phyloP scores from a whole-genome alignment of 2,797 vertebrate species.

The Anolis apletophallus region DNA sequence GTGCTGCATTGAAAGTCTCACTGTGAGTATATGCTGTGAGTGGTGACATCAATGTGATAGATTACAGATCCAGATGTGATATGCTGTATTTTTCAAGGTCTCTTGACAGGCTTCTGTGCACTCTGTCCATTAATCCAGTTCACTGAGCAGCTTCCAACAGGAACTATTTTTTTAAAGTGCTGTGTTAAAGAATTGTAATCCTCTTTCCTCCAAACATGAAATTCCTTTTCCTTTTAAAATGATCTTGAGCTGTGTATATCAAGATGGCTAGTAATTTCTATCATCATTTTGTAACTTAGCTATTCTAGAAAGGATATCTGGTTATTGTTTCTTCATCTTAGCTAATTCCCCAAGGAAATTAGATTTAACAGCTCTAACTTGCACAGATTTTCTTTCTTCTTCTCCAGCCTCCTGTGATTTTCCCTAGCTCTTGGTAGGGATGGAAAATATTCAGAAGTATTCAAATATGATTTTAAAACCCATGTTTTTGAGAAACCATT shows the following conservation, averaged over 20 bases:
- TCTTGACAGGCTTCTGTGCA: constrained; percentile 48
- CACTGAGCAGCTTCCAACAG: constrained; percentile 17
- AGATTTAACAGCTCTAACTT: neutral
- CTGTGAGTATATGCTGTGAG: constrained; percentile 21
- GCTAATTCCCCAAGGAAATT: constrained; percentile 12
- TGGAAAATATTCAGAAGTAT: too few relatives aligned
- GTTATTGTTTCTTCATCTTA: constrained; percentile 18
- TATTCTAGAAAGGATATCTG: constrained; percentile 14
- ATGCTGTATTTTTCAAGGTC: constrained; percentile 52
- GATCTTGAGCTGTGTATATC: constrained; percentile 20
- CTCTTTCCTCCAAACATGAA: constrained; percentile 41
- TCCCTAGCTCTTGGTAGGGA: neutral
- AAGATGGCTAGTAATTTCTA: constrained; percentile 30
- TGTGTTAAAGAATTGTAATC: constrained; percentile 8
- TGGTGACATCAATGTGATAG: constrained; percentile 39
- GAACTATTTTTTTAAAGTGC: constrained; percentile 47
- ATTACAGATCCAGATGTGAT: constrained; percentile 45
- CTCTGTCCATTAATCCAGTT: constrained; percentile 47
- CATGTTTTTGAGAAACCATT: too few relatives aligned
- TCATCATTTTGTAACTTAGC: constrained; percentile 27
- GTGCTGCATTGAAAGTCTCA: constrained; percentile 20
- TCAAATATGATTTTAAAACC: too few relatives aligned
- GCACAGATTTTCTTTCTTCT: neutral
- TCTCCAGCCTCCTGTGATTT: neutral
- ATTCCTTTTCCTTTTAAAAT: constrained; percentile 15